phyloP scores from a whole-genome alignment of 2,888 invertebrate species.

The Margaritifera margaritifera region DNA sequence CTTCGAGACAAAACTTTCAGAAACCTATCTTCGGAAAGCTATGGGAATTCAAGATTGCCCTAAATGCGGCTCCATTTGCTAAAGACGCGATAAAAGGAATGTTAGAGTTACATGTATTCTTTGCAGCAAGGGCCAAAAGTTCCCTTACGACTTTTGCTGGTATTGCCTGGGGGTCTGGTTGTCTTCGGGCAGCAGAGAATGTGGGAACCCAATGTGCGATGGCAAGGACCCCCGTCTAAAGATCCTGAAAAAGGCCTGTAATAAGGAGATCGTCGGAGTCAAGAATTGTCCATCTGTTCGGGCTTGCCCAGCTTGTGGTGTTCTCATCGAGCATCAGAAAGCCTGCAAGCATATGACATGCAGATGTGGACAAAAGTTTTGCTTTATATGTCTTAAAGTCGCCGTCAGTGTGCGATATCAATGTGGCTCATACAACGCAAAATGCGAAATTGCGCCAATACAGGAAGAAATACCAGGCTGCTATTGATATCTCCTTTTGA shows the following conservation, averaged over 20 bases:
- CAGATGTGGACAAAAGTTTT: constrained; percentile 42
- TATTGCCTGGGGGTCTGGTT: constrained; percentile 37
- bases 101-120: constrained; percentile 34
- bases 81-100: constrained; percentile 23
- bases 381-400: constrained; percentile 46
- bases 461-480: constrained; percentile 30
- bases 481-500: too few species aligned
- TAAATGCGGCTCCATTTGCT: constrained; percentile 29
- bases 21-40: constrained; percentile 38
- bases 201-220: constrained; percentile 39
- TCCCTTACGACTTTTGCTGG: constrained; percentile 44
- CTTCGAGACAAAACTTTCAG: constrained; percentile 39
- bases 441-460: constrained; percentile 29
- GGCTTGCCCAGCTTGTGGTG: constrained; percentile 43
- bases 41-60: constrained; percentile 45
- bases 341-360: constrained; percentile 47
- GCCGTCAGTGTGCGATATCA: constrained; percentile 17
- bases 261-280: constrained; percentile 36
- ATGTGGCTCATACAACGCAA: constrained; percentile 34
- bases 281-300: constrained; percentile 35
- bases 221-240: constrained; percentile 37
- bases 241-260: constrained; percentile 24
- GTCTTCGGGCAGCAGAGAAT: constrained; percentile 11
- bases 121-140: constrained; percentile 27
- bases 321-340: constrained; percentile 40